Conservation (phyloP, 2,113 vertebrate genomes). For the Atrichornis clamosus region DNA sequence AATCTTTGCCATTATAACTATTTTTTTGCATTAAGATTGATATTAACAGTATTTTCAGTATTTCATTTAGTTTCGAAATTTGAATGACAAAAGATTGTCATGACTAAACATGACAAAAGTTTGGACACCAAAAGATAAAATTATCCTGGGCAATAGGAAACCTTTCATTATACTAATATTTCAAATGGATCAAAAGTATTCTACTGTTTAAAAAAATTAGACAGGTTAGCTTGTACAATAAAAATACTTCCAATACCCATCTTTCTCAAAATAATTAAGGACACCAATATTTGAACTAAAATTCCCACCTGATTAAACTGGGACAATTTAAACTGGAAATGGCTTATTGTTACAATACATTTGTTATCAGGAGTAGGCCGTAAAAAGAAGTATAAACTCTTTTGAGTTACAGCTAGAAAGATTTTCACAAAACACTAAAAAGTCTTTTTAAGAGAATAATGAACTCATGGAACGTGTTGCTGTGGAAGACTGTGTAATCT, state of each 20-base stretch:
- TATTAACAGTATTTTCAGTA: neutral
- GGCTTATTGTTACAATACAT: neutral
- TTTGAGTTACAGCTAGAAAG: neutral
- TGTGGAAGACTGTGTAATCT: neutral
- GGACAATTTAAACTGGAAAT: neutral
- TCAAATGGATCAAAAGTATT: neutral
- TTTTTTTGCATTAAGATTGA: neutral
- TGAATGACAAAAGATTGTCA: neutral
- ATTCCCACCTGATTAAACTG: neutral
- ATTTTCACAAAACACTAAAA: neutral
- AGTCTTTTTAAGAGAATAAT: neutral
- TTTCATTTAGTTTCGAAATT: neutral
- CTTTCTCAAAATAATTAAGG: neutral
- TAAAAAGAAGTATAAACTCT: neutral
- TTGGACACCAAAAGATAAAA: neutral
- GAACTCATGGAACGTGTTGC: neutral
- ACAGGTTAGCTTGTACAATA: neutral
- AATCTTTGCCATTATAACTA: neutral
- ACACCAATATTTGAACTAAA: neutral
- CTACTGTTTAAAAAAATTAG: neutral
- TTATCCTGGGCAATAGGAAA: neutral
- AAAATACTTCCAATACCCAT: neutral
- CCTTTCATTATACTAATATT: neutral
- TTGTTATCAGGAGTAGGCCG: neutral
- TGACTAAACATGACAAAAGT: neutral